Evolutionary conservation across 35 echinoderm and acorn worm genomes (phyloP), one percentile per base, ranked within the genome.

Genomic region (Strongylocentrotus purpuratus): DNA sequence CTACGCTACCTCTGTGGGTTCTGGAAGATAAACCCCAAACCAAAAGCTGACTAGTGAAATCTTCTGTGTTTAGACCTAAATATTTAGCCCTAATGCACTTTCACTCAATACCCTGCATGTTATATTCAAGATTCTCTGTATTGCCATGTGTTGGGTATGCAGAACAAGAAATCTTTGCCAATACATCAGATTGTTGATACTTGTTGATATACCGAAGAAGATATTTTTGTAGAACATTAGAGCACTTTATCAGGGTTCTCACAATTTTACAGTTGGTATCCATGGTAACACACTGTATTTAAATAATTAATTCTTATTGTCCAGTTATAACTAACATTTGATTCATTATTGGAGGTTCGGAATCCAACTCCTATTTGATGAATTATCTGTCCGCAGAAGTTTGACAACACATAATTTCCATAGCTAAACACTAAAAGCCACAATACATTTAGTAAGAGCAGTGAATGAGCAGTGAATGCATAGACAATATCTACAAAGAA

Each of bases 1-100:
- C 95, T 99, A 3, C 97, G 97, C 25, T 99, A 99, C 92, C 46
- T 95, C 33, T 94, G 98, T 94, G 96, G 98, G 70, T 92, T 98
- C 59, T 99, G 98, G 98, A 97, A 91, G 46, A 96, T 99, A 58
- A 86, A 95, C 18, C 71, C 95, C 33, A 99, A 97, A 52, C 92
- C 20, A 28, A 97, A 97, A 52, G 78, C 32, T 7, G 94, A 97
- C n/a, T 97, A 97, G 50, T 31, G 12, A 14, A 92, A 15, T 55
- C 35, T 41, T 41, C 35, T 41, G 35, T 41, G 35, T 41, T 41
- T 41, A 41, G 35, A 85, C 33, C 33, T 87, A 32, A 10, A 8
- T 87, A 18, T 87, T 12, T 15, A 55, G 50, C 8, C 48, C 48
- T 50, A 50, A 12, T 50, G 48, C 48, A 0, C 48, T 55, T 12